Conservation (phyloP, 2,113 vertebrate species). For the Ptilorrhoa leucosticta region DNA sequence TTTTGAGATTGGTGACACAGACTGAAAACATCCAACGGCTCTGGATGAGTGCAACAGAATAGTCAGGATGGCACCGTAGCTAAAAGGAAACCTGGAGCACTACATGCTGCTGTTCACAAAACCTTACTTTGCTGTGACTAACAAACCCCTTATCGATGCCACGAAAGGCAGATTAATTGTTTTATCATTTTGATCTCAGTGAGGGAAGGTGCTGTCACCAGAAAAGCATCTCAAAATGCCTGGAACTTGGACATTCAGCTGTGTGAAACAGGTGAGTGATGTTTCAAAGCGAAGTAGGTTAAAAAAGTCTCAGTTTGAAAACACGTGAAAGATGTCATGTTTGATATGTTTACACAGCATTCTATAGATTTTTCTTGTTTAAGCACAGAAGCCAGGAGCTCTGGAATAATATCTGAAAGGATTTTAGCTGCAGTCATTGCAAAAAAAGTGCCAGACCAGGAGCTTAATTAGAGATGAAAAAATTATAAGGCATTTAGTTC, state of each 20-base stretch:
- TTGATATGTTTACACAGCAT: background rate
- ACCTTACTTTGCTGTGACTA: background rate
- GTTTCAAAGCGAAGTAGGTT: background rate
- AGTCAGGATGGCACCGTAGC: accelerated
- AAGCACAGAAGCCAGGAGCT: background rate
- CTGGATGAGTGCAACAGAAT: background rate
- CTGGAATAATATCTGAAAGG: background rate
- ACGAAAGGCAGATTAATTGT: background rate
- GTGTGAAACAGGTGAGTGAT: background rate
- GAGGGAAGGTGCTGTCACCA: background rate
- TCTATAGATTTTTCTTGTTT: background rate
- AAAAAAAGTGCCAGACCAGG: background rate
- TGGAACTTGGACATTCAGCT: background rate
- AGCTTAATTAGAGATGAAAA: background rate
- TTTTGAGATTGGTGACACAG: background rate
- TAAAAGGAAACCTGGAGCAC: background rate
- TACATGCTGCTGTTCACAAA: background rate
- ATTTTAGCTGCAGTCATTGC: background rate
- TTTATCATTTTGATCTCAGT: background rate
- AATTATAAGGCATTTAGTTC: background rate
- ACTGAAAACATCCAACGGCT: background rate
- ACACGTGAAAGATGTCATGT: background rate
- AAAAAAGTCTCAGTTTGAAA: background rate
- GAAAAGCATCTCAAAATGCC: background rate
- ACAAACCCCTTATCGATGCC: accelerated